These are phyloP conservation scores for Platerodrilus igneus DNA, from an alignment of 2,888 invertebrate genomes.

Conservation along the genomic window DNA sequence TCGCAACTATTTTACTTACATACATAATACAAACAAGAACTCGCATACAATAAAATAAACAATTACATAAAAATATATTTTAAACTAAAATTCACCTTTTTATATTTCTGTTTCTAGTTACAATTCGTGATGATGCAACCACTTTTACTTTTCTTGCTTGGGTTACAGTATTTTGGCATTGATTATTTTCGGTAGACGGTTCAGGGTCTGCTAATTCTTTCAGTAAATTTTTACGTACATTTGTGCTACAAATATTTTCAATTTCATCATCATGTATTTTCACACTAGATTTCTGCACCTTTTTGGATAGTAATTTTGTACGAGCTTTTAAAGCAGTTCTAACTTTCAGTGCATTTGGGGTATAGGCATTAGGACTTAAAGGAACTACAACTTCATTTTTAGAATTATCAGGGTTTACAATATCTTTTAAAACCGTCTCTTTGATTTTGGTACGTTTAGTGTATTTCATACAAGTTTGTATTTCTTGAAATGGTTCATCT, in stretches of 20 bases:
- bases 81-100: too few species aligned
- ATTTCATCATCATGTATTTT: neutral
- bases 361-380: slow-evolving; percentile 20
- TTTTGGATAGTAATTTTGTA: slow-evolving; percentile 22
- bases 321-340: slow-evolving; percentile 5
- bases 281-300: slow-evolving; percentile 14
- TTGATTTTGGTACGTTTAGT: slow-evolving; percentile 1
- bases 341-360: slow-evolving; percentile 18
- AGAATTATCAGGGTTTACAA: neutral
- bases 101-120: too few species aligned
- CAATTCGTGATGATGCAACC: too few species aligned
- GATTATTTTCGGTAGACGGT: too few species aligned
- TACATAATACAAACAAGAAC: too few species aligned
- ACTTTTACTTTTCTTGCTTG: too few species aligned
- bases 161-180: too few species aligned
- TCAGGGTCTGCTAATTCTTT: slow-evolving; percentile 17
- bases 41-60: too few species aligned
- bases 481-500: too few species aligned
- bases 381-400: slow-evolving; percentile 7
- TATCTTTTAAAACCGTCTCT: slow-evolving; percentile 3
- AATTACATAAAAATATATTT: too few species aligned
- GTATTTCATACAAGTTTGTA: too few species aligned
- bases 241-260: slow-evolving; percentile 1
- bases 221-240: slow-evolving; percentile 18
- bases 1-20: too few species aligned